Conservation (phyloP, 1,140 invertebrate genomes). For the Ephestia elutella region DNA sequence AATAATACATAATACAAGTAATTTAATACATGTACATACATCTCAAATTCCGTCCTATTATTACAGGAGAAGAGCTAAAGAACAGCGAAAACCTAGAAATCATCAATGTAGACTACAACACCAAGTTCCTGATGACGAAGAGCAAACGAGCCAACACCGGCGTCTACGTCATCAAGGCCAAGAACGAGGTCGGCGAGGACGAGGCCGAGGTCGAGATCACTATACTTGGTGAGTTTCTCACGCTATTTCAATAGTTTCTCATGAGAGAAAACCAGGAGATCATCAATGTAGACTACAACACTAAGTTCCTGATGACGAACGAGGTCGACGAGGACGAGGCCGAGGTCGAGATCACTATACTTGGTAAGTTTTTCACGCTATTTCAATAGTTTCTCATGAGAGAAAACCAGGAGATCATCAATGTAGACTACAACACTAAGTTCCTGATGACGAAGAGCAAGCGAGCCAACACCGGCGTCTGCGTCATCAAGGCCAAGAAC, state of each 20-base stretch:
- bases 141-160: constrained; percentile 89
- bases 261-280: constrained; percentile 81
- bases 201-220: constrained; percentile 92
- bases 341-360: constrained; percentile 90
- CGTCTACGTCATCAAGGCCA: constrained; percentile 92
- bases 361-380: constrained; percentile 73
- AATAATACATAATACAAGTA: too few relatives aligned
- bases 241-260: too few relatives aligned
- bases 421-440: constrained; percentile 92
- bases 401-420: constrained; percentile 85
- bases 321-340: constrained; percentile 95
- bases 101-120: constrained; percentile 92
- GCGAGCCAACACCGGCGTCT: constrained; percentile 90
- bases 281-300: constrained; percentile 92
- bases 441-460: constrained; percentile 89
- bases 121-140: constrained; percentile 90
- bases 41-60: too few relatives aligned
- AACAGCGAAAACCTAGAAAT: constrained; percentile 82
- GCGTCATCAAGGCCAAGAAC: constrained; percentile 93
- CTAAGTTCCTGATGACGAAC: constrained; percentile 93
- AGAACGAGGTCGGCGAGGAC: constrained; percentile 96
- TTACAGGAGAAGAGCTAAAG: constrained; percentile 74
- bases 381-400: constrained; percentile 27
- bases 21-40: not conserved
- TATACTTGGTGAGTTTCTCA: constrained; percentile 78